Evolutionary conservation across 2,888 invertebrate genomes (phyloP).

Genomic region (Phyllotreta cruciferae): DNA sequence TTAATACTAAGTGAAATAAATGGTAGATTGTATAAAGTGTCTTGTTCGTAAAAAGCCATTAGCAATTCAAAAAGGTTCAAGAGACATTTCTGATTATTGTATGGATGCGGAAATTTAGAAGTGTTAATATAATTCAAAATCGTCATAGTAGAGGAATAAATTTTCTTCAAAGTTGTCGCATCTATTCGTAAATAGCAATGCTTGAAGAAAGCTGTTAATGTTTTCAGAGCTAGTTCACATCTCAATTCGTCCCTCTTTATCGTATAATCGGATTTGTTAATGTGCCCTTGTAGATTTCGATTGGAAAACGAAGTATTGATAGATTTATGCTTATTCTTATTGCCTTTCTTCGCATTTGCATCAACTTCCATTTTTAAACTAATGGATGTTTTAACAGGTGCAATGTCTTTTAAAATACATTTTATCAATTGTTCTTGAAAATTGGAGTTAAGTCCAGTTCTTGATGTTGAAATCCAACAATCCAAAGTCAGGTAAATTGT

Average conservation of each 20-base stretch:
- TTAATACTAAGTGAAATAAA: slow-evolving; percentile 38
- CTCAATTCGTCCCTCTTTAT: slow-evolving; percentile 14
- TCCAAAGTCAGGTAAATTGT: slow-evolving; percentile 38
- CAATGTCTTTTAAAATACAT: slow-evolving; percentile 43
- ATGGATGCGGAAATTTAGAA: slow-evolving; percentile 35
- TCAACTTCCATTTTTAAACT: slow-evolving; percentile 16
- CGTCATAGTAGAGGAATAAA: slow-evolving; percentile 38
- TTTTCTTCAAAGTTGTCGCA: slow-evolving; percentile 31
- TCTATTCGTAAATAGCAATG: slow-evolving; percentile 8
- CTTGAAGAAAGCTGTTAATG: slow-evolving; percentile 10
- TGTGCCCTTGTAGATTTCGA: not conserved
- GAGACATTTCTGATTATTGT: slow-evolving; percentile 37
- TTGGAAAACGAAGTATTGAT: not conserved
- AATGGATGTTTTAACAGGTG: slow-evolving; percentile 33
- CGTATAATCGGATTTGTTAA: not conserved
- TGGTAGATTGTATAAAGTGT: slow-evolving; percentile 36
- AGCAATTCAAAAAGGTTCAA: slow-evolving; percentile 40
- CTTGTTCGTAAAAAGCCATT: slow-evolving; percentile 43
- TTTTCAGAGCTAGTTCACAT: slow-evolving; percentile 15
- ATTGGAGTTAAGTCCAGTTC: slow-evolving; percentile 40
- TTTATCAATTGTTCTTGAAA: slow-evolving; percentile 41
- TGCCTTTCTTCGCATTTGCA: slow-evolving; percentile 3
- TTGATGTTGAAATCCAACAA: slow-evolving; percentile 40
- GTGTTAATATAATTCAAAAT: slow-evolving; percentile 38
- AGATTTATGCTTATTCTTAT: not conserved